Evolutionary conservation across 2,888 invertebrate species (phyloP), one percentile per base, ranked within the genome.

Genomic region (Danaus chrysippus): DNA sequence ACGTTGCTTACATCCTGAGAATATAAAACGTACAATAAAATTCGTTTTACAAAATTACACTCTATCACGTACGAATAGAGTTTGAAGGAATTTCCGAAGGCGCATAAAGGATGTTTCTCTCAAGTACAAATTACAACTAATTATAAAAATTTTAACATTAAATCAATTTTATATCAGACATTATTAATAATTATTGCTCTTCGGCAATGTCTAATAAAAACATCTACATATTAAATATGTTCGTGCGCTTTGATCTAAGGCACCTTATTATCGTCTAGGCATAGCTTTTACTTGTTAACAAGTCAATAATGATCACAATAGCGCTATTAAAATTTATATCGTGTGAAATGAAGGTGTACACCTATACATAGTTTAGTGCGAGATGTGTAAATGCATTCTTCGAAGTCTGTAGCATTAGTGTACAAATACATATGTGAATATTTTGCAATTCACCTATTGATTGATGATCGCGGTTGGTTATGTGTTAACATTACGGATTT

Each of bases 281-380:
- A 68, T 70, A 66, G 60, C 66, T 68, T 41, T 58, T 66, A 63
- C 64, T 63, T 70, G 71, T 71, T 70, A 67, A 71, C 71, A 70
- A 66, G 70, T 64, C 61, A 66, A 68, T 69, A 63, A 67, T 61
- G 56, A 56, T 62, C 68, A 69, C 72, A 69, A 67, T 64, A 62
- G 64, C 64, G 54, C 64, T 64, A 69, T 69, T 68, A 69, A 69
- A 68, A 61, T 69, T 69, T 68, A 69, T 65, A 66, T 64, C 52
- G 53, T 61, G 54, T 62, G 60, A 63, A 64, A 67, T 49, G 46
- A 46, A 67, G 60, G 58, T 62, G 64, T 58, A 41, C 43, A 60
- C 13, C 59, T 65, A 62, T 65, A 64, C 59, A 56, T 61, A 62
- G 49, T 58, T 61, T 65, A 59, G 62, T 61, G 59, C 17, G 54